These are phyloP conservation scores for Megaptera novaeangliae DNA, from an alignment of 2,113 vertebrate genomes.

Conservation along the genomic window DNA sequence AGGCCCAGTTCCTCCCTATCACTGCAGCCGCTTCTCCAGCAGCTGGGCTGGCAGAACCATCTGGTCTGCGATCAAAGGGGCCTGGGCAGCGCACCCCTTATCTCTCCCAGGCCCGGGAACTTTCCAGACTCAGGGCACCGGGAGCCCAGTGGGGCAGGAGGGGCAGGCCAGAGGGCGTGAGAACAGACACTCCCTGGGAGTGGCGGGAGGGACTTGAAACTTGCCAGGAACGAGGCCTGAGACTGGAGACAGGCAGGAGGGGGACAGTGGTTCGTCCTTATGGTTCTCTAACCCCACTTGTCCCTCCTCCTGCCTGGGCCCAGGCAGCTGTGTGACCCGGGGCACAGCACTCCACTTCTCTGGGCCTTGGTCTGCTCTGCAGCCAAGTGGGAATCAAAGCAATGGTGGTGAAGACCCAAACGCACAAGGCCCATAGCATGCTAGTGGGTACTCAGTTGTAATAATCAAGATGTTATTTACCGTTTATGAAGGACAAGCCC, in stretches of 20 bases:
- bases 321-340: not conserved
- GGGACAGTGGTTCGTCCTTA: not conserved
- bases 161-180: constrained; percentile 17
- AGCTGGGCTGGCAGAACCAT: not conserved
- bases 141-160: constrained; percentile 22
- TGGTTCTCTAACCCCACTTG: not conserved
- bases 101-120: constrained; percentile 53
- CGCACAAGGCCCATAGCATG: fast-evolving
- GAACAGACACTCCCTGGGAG: constrained; percentile 15
- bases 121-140: constrained; percentile 52
- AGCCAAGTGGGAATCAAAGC: not conserved
- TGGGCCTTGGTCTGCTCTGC: not conserved
- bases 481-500: not conserved
- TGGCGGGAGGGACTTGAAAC: not conserved
- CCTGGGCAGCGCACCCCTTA: constrained; percentile 47
- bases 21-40: not conserved
- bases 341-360: not conserved
- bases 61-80: constrained; percentile 45
- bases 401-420: not conserved
- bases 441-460: fast-evolving
- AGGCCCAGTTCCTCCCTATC: not conserved
- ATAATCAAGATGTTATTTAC: not conserved
- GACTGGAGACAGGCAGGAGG: not conserved
- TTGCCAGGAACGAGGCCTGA: not conserved
- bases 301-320: not conserved